These are phyloP conservation scores for Scaptomyza cyrtandrae DNA, from an alignment of 2,888 invertebrate genomes.

Conservation along the genomic window DNA sequence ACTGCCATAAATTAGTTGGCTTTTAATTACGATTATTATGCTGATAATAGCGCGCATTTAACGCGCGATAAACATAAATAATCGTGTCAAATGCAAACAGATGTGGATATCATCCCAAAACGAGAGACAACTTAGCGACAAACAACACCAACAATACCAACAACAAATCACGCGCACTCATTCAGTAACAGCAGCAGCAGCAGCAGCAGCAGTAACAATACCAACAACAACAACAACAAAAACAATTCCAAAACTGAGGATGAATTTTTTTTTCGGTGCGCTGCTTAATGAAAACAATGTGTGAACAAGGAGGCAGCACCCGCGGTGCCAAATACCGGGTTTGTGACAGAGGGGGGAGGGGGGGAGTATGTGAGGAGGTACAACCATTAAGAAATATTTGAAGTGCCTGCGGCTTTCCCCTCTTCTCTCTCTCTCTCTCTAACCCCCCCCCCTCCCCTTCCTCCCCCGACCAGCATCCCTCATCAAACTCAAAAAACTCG, in stretches of 20 bases:
- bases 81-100: constrained; percentile 81
- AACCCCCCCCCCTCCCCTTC: background rate
- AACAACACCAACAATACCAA: constrained; percentile 39
- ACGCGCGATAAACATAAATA: constrained; percentile 83
- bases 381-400: constrained; percentile 72
- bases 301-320: constrained; percentile 75
- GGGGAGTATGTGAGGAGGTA: constrained; percentile 2
- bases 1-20: constrained; percentile 82
- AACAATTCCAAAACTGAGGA: constrained; percentile 14
- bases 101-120: constrained; percentile 51
- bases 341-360: background rate
- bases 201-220: constrained; percentile 9
- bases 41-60: constrained; percentile 82
- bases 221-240: constrained; percentile 6
- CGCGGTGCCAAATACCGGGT: constrained; percentile 35
- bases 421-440: background rate
- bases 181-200: constrained; percentile 35
- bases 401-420: constrained; percentile 53
- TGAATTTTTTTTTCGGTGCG: constrained; percentile 59
- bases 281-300: constrained; percentile 83
- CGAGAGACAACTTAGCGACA: constrained; percentile 32
- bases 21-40: constrained; percentile 83
- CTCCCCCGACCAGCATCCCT: background rate
- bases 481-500: constrained; percentile 1
- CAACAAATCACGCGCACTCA: constrained; percentile 64